Percentiles rank a stretch among this genome's conserved stretches.
phyloP scores from a whole-genome alignment of 2,113 vertebrate genomes.

The Silurus meridionalis region DNA sequence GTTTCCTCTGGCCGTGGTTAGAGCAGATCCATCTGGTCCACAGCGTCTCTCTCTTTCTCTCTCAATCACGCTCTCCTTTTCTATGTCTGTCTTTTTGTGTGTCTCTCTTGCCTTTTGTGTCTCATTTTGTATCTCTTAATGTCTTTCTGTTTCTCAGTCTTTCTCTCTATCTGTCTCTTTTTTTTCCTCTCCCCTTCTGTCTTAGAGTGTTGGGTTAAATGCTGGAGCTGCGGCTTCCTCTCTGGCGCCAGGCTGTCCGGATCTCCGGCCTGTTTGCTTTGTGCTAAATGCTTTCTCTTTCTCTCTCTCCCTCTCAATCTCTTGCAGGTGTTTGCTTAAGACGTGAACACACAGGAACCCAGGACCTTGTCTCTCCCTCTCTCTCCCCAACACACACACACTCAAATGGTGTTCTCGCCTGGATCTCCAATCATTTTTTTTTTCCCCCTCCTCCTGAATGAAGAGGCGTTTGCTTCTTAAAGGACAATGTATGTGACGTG shows the following conservation, averaged over 20 bases:
- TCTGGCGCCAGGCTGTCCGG: slow-evolving; percentile 96
- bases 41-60: slow-evolving; percentile 79
- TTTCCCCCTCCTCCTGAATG: slow-evolving; percentile 72
- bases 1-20: slow-evolving; percentile 55
- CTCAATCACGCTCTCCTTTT: background rate
- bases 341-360: slow-evolving; percentile 73
- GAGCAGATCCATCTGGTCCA: slow-evolving; percentile 86
- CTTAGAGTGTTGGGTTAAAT: slow-evolving; percentile 93
- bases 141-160: slow-evolving; percentile 60
- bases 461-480: slow-evolving; percentile 75
- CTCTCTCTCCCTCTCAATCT: slow-evolving; percentile 80
- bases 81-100: slow-evolving; percentile 78
- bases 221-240: slow-evolving; percentile 96
- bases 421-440: slow-evolving; percentile 64
- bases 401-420: slow-evolving; percentile 75
- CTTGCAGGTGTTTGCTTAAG: slow-evolving; percentile 94
- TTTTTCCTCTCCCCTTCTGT: slow-evolving; percentile 55
- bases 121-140: slow-evolving; percentile 83
- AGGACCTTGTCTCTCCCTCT: slow-evolving; percentile 66
- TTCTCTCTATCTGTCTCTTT: slow-evolving; percentile 81
- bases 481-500: slow-evolving; percentile 83
- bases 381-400: background rate
- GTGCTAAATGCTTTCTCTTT: slow-evolving; percentile 79
- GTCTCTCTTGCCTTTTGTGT: slow-evolving; percentile 83
- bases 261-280: slow-evolving; percentile 91